Evolutionary conservation across 2,797 vertebrate genomes (phyloP).

Genomic region (Syngnathus acus): DNA sequence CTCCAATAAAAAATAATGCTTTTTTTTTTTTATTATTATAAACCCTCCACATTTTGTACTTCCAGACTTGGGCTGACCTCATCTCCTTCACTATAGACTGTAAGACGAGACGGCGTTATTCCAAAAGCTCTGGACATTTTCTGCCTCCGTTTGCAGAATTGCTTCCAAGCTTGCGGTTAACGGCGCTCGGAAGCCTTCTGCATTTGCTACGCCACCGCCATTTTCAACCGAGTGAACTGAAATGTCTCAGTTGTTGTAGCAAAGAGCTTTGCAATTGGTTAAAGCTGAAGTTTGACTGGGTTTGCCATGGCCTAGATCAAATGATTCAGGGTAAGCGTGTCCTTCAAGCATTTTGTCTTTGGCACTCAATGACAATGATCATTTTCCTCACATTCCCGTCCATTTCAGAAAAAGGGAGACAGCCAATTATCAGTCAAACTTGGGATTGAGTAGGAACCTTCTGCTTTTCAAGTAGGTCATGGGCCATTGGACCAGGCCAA

Average conservation of each 20-base stretch:
- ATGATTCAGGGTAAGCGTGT: too few species aligned
- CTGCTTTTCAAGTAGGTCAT: background rate
- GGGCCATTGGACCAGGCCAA: background rate
- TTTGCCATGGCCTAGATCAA: too few species aligned
- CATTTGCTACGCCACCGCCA: conserved; percentile 27
- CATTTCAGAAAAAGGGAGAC: too few species aligned
- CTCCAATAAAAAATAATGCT: background rate
- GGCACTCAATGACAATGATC: background rate
- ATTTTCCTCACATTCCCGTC: too few species aligned
- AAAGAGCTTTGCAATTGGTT: background rate
- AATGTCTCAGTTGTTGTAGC: background rate
- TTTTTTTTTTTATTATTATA: background rate
- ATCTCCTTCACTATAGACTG: conserved; percentile 15
- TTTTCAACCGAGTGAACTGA: conserved; percentile 26
- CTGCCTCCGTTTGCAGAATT: conserved; percentile 52
- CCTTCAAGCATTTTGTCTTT: too few species aligned
- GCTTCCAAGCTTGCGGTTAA: conserved; percentile 43
- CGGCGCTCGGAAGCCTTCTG: conserved; percentile 33
- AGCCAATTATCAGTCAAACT: background rate
- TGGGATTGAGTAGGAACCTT: background rate
- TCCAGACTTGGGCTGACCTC: conserved; percentile 14
- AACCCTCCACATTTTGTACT: background rate
- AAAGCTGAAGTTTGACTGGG: background rate
- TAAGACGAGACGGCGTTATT: conserved; percentile 43
- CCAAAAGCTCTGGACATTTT: conserved; percentile 35